Evolutionary conservation across 2,113 vertebrate species (phyloP), one percentile per base, ranked within the genome.

Genomic region (Cepphus grylle): DNA sequence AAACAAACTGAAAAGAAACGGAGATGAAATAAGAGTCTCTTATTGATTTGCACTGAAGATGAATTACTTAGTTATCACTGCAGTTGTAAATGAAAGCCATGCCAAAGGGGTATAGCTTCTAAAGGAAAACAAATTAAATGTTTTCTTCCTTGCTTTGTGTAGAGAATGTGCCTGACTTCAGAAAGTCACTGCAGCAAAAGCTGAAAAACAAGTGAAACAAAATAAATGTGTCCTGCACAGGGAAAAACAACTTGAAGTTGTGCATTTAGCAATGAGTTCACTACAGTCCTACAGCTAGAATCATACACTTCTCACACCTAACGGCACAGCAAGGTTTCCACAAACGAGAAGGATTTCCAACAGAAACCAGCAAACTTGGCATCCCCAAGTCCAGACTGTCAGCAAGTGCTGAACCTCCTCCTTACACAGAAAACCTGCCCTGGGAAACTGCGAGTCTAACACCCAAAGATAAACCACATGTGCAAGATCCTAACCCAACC

Each of bases 41-140:
- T 76, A 93, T 79, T 94, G 90, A 94, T 96, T 95, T 82, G 56
- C 43, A 49, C 78, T 72, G 81, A 59, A 89, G 87, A 94, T 76
- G 47, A 96, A 89, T 91, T 78, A 86, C 77, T 86, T 89, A 55
- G 83, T 95, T 97, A 93, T 95, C 81, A 40, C 87, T 82, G 84
- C 66, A 88, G 91, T 42, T 91, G 81, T 85, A 90, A 95, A 93
- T 90, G 70, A 94, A 96, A 93, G 84, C 93, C 77, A 76, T 65
- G 91, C 81, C 93, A 95, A 94, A 95, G 69, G 78, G 89, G 73
- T 63, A 78, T 45, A 76, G 38, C 87, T 91, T 85, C 84, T 71
- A 69, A 50, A 84, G 66, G 61, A 91, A 96, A 81, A 69, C 61
- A 91, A 91, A 93, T 77, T 34, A 86, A 90, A 83, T 3, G 40